Evolutionary conservation across 2,797 vertebrate genomes (phyloP).

Genomic region (Paramormyrops hopkinsi): DNA sequence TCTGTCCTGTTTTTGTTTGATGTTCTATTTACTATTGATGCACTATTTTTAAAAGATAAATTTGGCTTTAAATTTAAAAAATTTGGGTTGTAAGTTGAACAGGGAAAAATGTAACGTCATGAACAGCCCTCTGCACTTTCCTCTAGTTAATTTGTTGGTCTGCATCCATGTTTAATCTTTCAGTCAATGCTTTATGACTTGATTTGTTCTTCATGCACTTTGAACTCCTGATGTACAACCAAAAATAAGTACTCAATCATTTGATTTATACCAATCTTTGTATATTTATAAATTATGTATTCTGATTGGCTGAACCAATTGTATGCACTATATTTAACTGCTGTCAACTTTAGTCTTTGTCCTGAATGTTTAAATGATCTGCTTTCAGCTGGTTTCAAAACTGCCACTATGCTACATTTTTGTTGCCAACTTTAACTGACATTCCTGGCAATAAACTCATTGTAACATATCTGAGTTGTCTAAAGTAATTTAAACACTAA

Average conservation of each 20-base stretch:
- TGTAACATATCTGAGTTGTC: neutral
- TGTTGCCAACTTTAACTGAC: neutral
- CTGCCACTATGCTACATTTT: neutral
- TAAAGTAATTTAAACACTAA: neutral
- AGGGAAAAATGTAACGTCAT: neutral
- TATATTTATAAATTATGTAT: conserved; percentile 20
- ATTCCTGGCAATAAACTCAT: neutral
- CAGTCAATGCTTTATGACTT: conserved; percentile 37
- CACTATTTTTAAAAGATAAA: neutral
- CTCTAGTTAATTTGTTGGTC: neutral
- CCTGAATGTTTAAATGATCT: neutral
- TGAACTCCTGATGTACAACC: conserved; percentile 15
- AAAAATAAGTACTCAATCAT: conserved; percentile 29
- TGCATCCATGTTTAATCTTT: neutral
- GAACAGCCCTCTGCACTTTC: neutral
- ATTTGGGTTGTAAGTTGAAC: neutral
- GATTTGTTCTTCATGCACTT: conserved; percentile 18
- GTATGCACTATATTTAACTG: neutral
- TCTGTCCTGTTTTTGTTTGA: neutral
- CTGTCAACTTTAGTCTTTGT: neutral
- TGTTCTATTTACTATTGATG: neutral
- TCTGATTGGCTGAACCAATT: conserved; percentile 16
- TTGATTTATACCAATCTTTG: conserved; percentile 15
- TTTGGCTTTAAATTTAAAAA: neutral
- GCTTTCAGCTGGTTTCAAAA: neutral